phyloP scores from a whole-genome alignment of 2,113 vertebrate genomes.

The Anolis sagrei region DNA sequence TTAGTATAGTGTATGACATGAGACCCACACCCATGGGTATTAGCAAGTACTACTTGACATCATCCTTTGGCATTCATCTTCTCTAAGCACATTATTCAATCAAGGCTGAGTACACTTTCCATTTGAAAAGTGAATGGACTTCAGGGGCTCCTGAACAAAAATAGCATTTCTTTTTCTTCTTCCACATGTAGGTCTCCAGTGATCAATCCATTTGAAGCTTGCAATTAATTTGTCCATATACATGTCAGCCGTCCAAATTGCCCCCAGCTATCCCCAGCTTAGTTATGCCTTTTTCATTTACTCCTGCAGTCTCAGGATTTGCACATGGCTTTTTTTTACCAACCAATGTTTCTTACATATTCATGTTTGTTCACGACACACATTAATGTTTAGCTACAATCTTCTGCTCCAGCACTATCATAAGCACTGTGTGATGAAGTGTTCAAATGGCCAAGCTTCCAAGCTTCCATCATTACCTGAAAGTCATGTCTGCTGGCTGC shows the following conservation, averaged over 20 bases:
- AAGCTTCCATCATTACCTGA: neutral
- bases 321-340: neutral
- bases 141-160: slow-evolving; percentile 12
- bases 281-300: neutral
- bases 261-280: neutral
- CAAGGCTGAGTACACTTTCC: neutral
- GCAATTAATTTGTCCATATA: slow-evolving; percentile 19
- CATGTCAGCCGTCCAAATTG: neutral
- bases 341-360: neutral
- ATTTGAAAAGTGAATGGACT: neutral
- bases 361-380: neutral
- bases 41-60: slow-evolving; percentile 26
- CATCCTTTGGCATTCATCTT: slow-evolving; percentile 30
- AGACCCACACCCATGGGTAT: neutral
- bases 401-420: slow-evolving; percentile 1
- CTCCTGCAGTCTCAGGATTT: neutral
- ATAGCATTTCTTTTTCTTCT: slow-evolving; percentile 9
- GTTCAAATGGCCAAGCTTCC: slow-evolving; percentile 16
- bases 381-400: neutral
- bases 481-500: slow-evolving; percentile 8
- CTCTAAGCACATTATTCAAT: neutral
- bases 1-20: slow-evolving; percentile 16
- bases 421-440: slow-evolving; percentile 16
- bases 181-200: neutral
- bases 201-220: slow-evolving; percentile 19